A percentile compares a stretch with the other conserved stretches of the same genome.
Evolutionary conservation across 2,797 vertebrate species (phyloP).

Genomic region (Calcarius lapponicus): DNA sequence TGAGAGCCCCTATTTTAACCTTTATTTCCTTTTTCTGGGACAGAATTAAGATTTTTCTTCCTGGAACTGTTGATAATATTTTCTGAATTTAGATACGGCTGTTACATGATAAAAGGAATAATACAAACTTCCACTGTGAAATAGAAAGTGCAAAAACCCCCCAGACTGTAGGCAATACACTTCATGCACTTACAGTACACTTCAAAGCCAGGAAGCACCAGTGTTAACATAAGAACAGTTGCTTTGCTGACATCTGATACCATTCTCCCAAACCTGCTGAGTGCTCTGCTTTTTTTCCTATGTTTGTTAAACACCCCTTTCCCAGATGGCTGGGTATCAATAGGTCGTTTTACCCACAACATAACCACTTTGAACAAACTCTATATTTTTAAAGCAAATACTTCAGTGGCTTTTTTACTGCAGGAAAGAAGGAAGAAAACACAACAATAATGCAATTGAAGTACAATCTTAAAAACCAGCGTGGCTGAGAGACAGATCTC

Average conservation of each 20-base stretch:
- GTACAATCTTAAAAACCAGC: conserved; percentile 55
- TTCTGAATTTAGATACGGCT: not conserved
- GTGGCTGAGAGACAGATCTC: conserved; percentile 22
- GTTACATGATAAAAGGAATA: not conserved
- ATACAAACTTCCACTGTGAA: not conserved
- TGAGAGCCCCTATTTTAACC: not conserved
- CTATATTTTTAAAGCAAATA: conserved; percentile 22
- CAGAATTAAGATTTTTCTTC: not conserved
- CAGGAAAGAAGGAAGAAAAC: not conserved
- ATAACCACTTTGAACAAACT: not conserved
- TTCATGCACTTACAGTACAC: not conserved
- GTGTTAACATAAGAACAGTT: conserved; percentile 37
- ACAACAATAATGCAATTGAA: not conserved
- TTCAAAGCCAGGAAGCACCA: conserved; percentile 32
- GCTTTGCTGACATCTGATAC: conserved; percentile 34
- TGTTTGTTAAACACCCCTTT: conserved; percentile 1
- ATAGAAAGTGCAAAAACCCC: not conserved
- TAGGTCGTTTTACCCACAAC: not conserved
- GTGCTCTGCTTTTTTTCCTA: not conserved
- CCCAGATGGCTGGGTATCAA: not conserved
- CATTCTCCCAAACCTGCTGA: not conserved
- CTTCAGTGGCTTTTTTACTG: not conserved
- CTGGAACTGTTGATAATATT: not conserved
- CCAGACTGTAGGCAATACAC: not conserved
- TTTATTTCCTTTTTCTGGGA: not conserved